Evolutionary conservation across 1,140 invertebrate genomes (phyloP).

Genomic region (Sarcophaga peregrina): DNA sequence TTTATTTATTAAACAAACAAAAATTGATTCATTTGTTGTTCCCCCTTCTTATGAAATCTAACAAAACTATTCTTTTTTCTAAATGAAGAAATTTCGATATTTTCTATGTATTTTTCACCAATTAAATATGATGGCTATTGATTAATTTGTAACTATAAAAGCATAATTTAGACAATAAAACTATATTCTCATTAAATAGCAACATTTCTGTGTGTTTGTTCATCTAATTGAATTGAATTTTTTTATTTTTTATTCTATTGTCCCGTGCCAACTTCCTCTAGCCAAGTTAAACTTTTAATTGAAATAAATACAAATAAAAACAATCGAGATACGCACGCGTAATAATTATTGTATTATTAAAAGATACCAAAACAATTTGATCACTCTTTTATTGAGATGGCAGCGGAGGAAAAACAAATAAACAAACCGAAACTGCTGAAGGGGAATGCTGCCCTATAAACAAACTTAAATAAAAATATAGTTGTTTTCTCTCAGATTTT

Average conservation of each 20-base stretch:
- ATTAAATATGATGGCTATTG: conserved; percentile 42
- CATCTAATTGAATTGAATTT: not conserved
- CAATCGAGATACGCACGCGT: not conserved
- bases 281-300: not conserved
- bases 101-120: not conserved
- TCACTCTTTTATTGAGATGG: not conserved
- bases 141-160: conserved; percentile 11
- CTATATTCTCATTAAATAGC: not conserved
- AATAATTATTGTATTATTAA: not conserved
- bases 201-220: not conserved
- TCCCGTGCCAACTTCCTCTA: not conserved
- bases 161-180: not conserved
- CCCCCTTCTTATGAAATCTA: not conserved
- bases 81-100: not conserved
- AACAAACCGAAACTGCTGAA: not conserved
- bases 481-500: no score
- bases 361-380: not conserved
- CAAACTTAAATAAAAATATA: not conserved
- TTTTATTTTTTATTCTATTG: not conserved
- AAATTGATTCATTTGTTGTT: not conserved
- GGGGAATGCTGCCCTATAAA: not conserved
- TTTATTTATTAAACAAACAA: not conserved
- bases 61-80: not conserved
- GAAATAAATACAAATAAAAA: conserved; percentile 16
- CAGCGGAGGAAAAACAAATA: not conserved